Evolutionary conservation across 2,113 vertebrate genomes (phyloP), one percentile per base, ranked within the genome.

Genomic region (Machaerirhynchus nigripectus): DNA sequence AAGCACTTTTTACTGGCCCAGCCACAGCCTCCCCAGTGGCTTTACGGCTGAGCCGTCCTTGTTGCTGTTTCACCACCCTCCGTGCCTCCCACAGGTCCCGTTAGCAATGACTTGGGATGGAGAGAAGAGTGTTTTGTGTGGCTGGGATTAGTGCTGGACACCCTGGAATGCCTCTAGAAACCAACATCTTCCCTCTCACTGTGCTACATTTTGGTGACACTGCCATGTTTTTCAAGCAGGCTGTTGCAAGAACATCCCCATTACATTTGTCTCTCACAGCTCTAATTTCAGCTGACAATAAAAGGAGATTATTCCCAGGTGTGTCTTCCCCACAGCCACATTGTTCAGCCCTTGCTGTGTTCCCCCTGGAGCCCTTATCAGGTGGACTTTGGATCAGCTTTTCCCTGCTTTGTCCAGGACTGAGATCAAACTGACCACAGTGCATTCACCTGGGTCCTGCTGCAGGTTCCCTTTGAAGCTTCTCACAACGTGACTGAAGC

Each of bases 301-400:
- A 71, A 79, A 71, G 56, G 42, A 79, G 46, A 21, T 79, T 8
- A 11, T 59, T 93, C 74, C 19, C 3, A 9, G 74, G 27, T 2
- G 0, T 37, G 10, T 71, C 47, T 88, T 57, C 52, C 31, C 30
- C 27, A 7, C 46, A 42, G 49, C 57, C 19, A 11, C 1, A 1
- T 46, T 49, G 64, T 50, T 76, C 40, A 76, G 53, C 59, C 26
- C 37, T 69, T 9, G 42, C 60, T 37, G 0, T 31, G 16, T 22
- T 92, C 30, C 49, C 24, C 14, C 30, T n/a, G 59, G n/a, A 63
- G 35, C 31, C 14, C 27, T 84, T 85, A 56, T 88, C 86, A 42
- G n/a, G 57, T 67, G 75, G 70, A 64, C 83, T 93, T 92, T 92
- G 89, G 61, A 83, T 90, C 52, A 44, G 67, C 70, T 70, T 84